These are phyloP conservation scores for Neoitamus cyanurus DNA, from an alignment of 2,888 invertebrate species.

Conservation along the genomic window DNA sequence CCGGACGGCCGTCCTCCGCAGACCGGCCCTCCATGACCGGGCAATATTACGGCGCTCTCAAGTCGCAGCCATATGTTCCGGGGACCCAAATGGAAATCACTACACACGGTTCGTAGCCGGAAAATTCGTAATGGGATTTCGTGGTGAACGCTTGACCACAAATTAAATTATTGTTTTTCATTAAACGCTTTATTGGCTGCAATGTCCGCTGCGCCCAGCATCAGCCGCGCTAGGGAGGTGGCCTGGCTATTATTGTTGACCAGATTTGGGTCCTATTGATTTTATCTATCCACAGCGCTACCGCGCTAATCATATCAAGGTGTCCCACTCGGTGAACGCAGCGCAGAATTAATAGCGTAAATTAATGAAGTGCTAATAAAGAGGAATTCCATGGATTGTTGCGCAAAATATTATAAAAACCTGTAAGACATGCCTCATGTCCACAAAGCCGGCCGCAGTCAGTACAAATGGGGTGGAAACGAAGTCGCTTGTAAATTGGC, in stretches of 20 bases:
- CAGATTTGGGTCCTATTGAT: slow-evolving; percentile 8
- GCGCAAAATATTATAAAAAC: background rate
- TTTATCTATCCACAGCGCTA: background rate
- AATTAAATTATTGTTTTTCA: slow-evolving; percentile 46
- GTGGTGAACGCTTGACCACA: slow-evolving; percentile 39
- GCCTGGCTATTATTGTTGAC: slow-evolving; percentile 5
- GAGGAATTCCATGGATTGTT: slow-evolving; percentile 19
- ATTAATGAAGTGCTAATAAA: slow-evolving; percentile 33
- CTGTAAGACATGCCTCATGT: background rate
- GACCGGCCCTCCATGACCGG: background rate
- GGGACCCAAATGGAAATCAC: slow-evolving; percentile 14
- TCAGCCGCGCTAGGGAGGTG: background rate
- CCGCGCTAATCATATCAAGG: background rate
- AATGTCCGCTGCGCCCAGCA: slow-evolving; percentile 12
- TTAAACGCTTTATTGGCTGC: slow-evolving; percentile 45
- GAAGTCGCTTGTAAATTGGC: background rate
- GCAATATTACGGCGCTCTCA: background rate
- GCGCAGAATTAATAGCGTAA: slow-evolving; percentile 16
- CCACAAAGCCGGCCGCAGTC: background rate
- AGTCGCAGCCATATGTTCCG: slow-evolving; percentile 13
- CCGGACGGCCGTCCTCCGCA: background rate
- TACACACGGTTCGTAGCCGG: background rate
- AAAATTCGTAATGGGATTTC: slow-evolving; percentile 43
- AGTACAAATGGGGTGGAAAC: background rate
- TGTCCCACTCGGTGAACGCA: background rate